Evolutionary conservation across 2,888 invertebrate species (phyloP), one percentile per base, ranked within the genome.

Genomic region (Oscheius onirici): DNA sequence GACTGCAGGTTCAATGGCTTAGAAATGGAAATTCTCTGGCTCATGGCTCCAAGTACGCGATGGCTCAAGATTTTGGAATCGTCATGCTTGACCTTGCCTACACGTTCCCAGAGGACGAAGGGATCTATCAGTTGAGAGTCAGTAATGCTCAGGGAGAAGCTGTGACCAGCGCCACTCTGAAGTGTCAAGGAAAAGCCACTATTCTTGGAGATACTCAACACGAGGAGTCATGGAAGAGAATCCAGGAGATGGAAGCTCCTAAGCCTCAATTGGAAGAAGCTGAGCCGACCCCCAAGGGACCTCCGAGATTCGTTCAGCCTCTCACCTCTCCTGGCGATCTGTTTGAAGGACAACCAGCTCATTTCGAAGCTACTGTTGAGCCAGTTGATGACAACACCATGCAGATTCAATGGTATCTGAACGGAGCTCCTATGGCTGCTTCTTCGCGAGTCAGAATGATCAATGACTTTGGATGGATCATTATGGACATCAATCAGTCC

Each of bases 51-150:
- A 87, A 87, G 71, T 87, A 86, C 73, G 83, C 95, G 88, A 93
- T 94, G 41, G 93, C 93, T n/a, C 94, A 95, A 87, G 97, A 99
- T 88, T 97, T 99, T 89, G 97, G 97, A 73, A 94, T 93, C 87
- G 94, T 97, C 13, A 92, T 95, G 24, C 90, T 99, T 83, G 95
- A 95, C 87, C 91, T 95, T 75, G 92, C 91, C 66, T 93, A 94
- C 84, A 80, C 87, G 6, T 84, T 74, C 71, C 95, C 95, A 24
- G 95, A 95, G 89, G 97, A 97, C 89, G 94, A 95, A 1, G 97
- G 97, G 55, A 94, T 95, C 46, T 97, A 97, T 89, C 96, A 95
- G 1, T 95, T 96, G 88, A 92, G 95, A 71, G 95, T 96, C 46
- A 88, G 87, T 69, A 95, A 96, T 86, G 94, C 95, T 82, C 90